Evolutionary conservation across 1,140 invertebrate species (phyloP).

Genomic region (Drosophila equinoxialis): DNA sequence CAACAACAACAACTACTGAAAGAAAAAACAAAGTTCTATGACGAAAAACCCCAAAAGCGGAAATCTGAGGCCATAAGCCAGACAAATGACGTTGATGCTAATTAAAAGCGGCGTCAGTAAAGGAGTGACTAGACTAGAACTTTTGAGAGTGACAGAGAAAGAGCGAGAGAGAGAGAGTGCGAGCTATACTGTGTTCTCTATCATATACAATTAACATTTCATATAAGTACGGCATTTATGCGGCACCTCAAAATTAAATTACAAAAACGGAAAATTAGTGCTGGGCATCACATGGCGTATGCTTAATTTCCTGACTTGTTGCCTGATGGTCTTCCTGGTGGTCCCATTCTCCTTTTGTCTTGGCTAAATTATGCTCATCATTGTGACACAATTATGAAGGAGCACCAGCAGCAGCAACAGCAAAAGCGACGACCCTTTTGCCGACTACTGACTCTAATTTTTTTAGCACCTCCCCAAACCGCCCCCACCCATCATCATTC

Average conservation of each 20-base stretch:
- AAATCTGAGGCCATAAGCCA: conserved; percentile 39
- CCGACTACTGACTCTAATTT: background rate
- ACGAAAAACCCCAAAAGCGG: conserved; percentile 21
- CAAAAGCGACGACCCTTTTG: conserved; percentile 20
- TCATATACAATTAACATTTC: conserved; percentile 11
- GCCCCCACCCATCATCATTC: background rate
- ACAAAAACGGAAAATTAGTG: conserved; percentile 74
- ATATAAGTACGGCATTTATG: conserved; percentile 22
- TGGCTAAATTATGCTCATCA: conserved; percentile 74
- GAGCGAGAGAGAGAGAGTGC: background rate
- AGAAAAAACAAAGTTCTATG: conserved; percentile 15
- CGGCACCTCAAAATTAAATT: conserved; percentile 67
- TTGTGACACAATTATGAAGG: conserved; percentile 75
- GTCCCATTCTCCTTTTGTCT: conserved; percentile 22
- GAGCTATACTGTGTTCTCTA: background rate
- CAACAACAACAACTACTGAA: background rate
- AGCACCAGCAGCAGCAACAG: conserved; percentile 19
- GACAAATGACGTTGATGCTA: conserved; percentile 70
- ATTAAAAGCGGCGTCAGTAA: conserved; percentile 63
- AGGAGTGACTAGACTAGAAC: conserved; percentile 3
- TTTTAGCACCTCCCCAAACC: background rate
- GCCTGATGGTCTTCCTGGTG: conserved; percentile 20
- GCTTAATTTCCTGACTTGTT: conserved; percentile 64
- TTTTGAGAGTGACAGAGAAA: background rate
- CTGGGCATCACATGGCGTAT: conserved; percentile 65